Conservation (phyloP, 2,113 vertebrate genomes). For the Tympanuchus pallidicinctus region DNA sequence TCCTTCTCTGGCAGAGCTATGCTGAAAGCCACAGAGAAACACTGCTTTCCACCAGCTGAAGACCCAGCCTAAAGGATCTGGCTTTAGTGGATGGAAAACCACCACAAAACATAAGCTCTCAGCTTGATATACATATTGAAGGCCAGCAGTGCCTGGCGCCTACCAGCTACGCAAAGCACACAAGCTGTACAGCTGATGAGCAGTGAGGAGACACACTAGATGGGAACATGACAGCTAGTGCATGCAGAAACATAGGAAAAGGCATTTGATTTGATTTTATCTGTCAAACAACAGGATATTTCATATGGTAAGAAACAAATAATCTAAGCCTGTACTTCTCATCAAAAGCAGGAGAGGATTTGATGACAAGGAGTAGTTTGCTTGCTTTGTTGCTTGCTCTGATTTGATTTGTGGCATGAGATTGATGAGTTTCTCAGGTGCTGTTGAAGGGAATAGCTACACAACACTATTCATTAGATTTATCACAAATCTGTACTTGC, state of each 20-base stretch:
- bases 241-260: slow-evolving; percentile 1
- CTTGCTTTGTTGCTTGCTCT: background rate
- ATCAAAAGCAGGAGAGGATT: background rate
- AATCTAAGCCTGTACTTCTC: background rate
- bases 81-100: background rate
- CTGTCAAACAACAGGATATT: background rate
- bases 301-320: background rate
- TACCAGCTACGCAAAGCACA: background rate
- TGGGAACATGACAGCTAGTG: slow-evolving; percentile 23
- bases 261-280: slow-evolving; percentile 14
- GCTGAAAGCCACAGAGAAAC: background rate
- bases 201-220: background rate
- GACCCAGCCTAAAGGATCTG: background rate
- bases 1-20: background rate
- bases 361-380: background rate
- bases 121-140: background rate
- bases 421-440: slow-evolving; percentile 4
- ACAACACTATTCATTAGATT: background rate
- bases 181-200: background rate
- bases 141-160: background rate
- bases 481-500: background rate
- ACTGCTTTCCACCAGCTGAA: background rate
- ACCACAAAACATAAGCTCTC: background rate
- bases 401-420: background rate
- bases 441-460: background rate